Base-by-base conservation (phyloP, 2,888 invertebrate genomes). In the Tachystola acroxantha region DNA sequence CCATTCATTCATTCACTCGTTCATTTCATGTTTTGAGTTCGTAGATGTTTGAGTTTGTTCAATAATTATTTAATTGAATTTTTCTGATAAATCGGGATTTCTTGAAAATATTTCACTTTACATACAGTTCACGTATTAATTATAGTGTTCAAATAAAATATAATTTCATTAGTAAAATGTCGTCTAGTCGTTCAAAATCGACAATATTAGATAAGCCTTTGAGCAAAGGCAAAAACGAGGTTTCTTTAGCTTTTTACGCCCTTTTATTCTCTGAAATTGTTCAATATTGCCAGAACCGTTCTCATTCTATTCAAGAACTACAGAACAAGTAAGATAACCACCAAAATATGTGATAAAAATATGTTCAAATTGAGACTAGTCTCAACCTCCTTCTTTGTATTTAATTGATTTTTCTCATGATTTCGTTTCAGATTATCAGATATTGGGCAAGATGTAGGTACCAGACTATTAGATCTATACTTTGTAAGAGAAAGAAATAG, bases 211-310 rank as follows among this genome's bases (percentile, higher is more conserved):
- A 98, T 70, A 96, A 96, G 75, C 95, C 96, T 1, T 73, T 98
- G 1, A 96, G 96, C 54, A 95, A 96, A 82, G 97, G 97, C 5
- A 96, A 96, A 80, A 93, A 94, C 10, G 97, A 97, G 89, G 93
- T 97, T 38, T 97, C 96, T 32, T 80, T 97, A 35, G 96, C 96
- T 53, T 93, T 96, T 56, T 99, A 96, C 81, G 97, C 98, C 1
- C 88, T 99, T 32, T 88, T 99, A 38, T 99, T 99, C 78, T 98
- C 98, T 11, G 99, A 99, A 89, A 93, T 99, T 45, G 97, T 99
- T 1, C 97, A 98, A 72, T 99, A 99, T 81, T 97, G 97, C 64
- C 98, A 99, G 88, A 97, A 95, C 87, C 93, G 96, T 57, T 97
- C 97, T 6, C 95, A 95, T 66, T 97, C 96, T 7, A 95, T 98